Percentiles rank a stretch among this genome's conserved stretches.
Conservation (phyloP, 2,113 vertebrate species). For the Ptychochromis oligacanthus region DNA sequence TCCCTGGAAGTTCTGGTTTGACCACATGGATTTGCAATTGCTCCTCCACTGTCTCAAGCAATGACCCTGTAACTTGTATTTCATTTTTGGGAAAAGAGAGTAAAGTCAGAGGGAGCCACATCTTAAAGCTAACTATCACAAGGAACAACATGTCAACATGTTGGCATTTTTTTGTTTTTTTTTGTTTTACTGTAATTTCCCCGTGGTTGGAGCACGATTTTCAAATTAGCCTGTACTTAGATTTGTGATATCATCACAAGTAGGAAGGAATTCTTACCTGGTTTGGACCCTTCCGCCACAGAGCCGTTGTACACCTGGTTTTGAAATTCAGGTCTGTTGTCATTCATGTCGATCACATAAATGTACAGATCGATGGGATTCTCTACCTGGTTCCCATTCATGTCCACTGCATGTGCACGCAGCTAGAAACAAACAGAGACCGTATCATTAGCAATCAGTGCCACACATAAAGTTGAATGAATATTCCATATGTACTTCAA, state of each 20-base stretch:
- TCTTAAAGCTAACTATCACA: too few species aligned
- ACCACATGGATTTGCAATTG: background rate
- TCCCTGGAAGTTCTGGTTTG: background rate
- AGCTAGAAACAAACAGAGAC: conserved; percentile 81
- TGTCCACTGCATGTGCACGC: conserved; percentile 95
- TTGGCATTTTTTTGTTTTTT: too few species aligned
- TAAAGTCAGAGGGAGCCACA: background rate
- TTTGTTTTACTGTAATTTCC: too few species aligned
- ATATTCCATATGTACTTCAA: conserved; percentile 15
- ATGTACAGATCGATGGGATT: conserved; percentile 98
- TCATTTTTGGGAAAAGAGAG: background rate
- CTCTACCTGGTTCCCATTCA: conserved; percentile 99
- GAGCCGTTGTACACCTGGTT: conserved; percentile 98
- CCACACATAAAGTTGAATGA: background rate
- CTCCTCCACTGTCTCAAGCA: background rate
- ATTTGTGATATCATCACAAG: background rate
- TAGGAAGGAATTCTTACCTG: conserved; percentile 81
- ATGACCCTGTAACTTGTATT: background rate
- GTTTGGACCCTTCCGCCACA: conserved; percentile 96
- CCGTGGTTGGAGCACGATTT: background rate
- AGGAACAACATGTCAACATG: too few species aligned
- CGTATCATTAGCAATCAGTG: background rate
- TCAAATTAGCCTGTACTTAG: background rate
- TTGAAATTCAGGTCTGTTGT: conserved; percentile 96
- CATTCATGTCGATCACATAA: conserved; percentile 99